Percentiles rank a stretch among this genome's conserved stretches.
These are phyloP conservation scores for Dasyornis broadbenti DNA, from an alignment of 2,113 vertebrate species.

Conservation along the genomic window DNA sequence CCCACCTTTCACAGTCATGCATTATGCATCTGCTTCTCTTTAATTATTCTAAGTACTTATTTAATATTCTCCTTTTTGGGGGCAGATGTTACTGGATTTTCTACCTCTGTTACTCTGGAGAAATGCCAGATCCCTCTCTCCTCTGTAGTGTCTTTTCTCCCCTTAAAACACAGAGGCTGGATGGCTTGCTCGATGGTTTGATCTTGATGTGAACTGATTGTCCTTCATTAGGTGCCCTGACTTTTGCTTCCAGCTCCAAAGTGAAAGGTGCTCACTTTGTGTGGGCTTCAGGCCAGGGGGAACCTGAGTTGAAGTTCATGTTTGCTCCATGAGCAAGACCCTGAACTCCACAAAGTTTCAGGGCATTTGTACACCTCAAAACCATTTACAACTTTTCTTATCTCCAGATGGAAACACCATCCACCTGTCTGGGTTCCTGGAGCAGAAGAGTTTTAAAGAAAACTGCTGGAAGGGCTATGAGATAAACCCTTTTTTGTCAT, in stretches of 20 bases:
- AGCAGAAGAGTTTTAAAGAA: not conserved
- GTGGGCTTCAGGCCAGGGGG: not conserved
- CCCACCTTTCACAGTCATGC: not conserved
- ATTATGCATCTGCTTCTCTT: not conserved
- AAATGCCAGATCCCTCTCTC: not conserved
- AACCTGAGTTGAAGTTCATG: not conserved
- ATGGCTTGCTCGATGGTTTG: not conserved
- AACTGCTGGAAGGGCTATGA: not conserved
- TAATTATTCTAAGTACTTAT: not conserved
- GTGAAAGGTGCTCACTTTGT: not conserved
- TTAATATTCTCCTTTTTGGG: not conserved
- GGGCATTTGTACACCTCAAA: not conserved
- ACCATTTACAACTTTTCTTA: not conserved
- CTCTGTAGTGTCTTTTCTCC: not conserved
- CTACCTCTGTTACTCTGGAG: not conserved
- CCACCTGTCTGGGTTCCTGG: not conserved
- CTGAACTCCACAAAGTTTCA: not conserved
- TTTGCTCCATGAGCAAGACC: not conserved
- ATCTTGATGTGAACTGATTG: conserved; percentile 19
- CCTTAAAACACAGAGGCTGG: not conserved
- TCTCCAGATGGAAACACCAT: not conserved
- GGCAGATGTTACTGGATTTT: not conserved
- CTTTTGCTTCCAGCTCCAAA: not conserved
- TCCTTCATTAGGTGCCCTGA: not conserved
- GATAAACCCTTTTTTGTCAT: not conserved